Base-by-base conservation (phyloP, 2,797 vertebrate genomes). In the Momotus momota region DNA sequence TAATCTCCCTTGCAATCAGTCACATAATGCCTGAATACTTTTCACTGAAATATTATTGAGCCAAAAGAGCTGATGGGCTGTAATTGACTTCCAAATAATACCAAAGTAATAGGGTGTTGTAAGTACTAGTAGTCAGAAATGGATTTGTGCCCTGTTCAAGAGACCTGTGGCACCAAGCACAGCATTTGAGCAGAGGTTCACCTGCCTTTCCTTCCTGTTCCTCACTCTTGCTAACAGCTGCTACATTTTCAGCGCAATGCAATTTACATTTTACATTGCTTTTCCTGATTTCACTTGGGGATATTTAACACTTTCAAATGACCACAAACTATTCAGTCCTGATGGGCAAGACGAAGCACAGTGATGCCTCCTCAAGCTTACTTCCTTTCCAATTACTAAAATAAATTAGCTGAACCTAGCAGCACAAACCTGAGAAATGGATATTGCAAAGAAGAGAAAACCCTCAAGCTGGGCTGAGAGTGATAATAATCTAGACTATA, bases 21-120 rank as follows among this genome's bases (percentile, higher is more conserved):
- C 89, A 96, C 94, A 94, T 97, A 97, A 98, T 95, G 96, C 95
- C 89, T 96, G 95, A 96, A 96, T 91, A 96, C 79, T 96, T 97
- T 95, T 94, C 83, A 95, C 91, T 89, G 96, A 97, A 97, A 97
- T 96, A 93, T 90, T 94, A 73, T 95, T 72, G 84, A 97, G 92
- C 93, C 96, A 90, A 98, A 97, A 96, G 77, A 94, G 91, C 84
- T 97, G 93, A 94, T 93, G 83, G 89, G 82, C 72, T 97, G 95
- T 96, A 97, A 97, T 98, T 97, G 97, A 95, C 95, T 98, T 97
- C 91, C 90, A 97, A 97, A 97, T 96, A 96, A 96, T 92, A 95
- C 52, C 77, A 94, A 86, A 94, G 55, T 81, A 96, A 97, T 95
- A 93, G 79, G 61, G 94, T 95, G 79, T 65, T 96, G 58, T 95